These are phyloP conservation scores for Echeneis naucrates DNA, from an alignment of 2,797 vertebrate species.

Conservation along the genomic window DNA sequence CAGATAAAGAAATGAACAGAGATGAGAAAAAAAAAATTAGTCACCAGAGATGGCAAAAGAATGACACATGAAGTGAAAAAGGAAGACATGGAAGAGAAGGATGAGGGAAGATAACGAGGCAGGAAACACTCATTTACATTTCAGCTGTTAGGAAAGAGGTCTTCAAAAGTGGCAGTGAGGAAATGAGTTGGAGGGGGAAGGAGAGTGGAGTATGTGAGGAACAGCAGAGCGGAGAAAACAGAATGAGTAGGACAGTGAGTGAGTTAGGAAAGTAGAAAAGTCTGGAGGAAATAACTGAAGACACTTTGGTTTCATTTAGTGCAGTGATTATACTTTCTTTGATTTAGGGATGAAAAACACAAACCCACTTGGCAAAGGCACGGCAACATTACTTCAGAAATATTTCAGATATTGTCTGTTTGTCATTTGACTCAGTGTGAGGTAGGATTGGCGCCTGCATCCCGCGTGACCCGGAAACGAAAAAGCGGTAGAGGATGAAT, in stretches of 20 bases:
- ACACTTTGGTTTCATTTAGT: background rate
- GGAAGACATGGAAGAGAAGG: constrained; percentile 10
- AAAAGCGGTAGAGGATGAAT: too few relatives aligned
- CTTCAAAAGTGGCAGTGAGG: background rate
- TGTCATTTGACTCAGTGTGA: background rate
- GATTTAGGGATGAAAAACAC: background rate
- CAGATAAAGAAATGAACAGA: constrained; percentile 6
- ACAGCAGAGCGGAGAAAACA: background rate
- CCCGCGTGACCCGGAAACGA: too few relatives aligned
- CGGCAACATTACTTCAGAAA: background rate
- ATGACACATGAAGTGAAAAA: constrained; percentile 26
- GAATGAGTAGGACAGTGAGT: background rate
- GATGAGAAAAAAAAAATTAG: constrained; percentile 6
- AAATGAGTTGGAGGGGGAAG: background rate
- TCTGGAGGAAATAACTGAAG: background rate
- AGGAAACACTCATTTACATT: constrained; percentile 22
- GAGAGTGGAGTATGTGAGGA: background rate
- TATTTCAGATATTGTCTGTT: background rate
- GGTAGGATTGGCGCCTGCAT: too few relatives aligned
- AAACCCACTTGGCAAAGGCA: background rate
- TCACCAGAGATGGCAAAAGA: constrained; percentile 24
- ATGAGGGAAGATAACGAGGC: constrained; percentile 19
- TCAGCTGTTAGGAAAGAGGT: constrained; percentile 12
- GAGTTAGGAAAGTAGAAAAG: constrained; percentile 5
- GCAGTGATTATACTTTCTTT: background rate